Conservation (phyloP, 2,113 vertebrate species). For the Caloenas nicobarica region DNA sequence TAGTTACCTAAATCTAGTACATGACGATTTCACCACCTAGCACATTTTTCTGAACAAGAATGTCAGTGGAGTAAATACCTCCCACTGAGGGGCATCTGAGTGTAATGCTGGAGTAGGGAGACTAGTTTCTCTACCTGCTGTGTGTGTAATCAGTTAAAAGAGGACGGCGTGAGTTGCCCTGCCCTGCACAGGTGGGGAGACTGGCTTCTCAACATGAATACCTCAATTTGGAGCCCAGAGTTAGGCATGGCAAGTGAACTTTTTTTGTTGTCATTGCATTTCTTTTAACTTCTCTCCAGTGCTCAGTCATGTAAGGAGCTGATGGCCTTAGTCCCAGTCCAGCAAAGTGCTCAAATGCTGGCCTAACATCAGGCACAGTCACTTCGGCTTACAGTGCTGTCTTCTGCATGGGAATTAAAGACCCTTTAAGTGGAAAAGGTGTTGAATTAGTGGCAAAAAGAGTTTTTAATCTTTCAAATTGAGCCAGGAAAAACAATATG, state of each 20-base stretch:
- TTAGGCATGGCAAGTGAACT: neutral
- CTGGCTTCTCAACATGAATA: fast-evolving
- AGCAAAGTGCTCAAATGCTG: neutral
- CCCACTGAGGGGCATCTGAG: neutral
- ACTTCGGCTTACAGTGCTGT: neutral
- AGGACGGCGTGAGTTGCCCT: neutral
- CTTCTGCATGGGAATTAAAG: neutral
- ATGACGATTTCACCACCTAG: neutral
- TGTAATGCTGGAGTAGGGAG: neutral
- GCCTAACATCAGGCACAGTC: neutral
- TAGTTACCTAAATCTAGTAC: neutral
- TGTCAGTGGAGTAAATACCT: neutral
- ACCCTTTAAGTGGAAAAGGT: neutral
- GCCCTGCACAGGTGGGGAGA: neutral
- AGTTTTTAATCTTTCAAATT: neutral
- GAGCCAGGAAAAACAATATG: neutral
- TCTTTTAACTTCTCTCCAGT: neutral
- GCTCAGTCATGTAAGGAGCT: neutral
- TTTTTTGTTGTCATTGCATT: neutral
- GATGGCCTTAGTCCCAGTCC: constrained; percentile 1
- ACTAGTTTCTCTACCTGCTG: neutral
- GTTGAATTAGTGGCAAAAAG: neutral
- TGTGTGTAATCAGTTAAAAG: neutral
- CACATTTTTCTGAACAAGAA: neutral
- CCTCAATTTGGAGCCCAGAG: neutral